phyloP scores from a whole-genome alignment of 2,888 invertebrate genomes.

The Scaptomyza reducta region DNA sequence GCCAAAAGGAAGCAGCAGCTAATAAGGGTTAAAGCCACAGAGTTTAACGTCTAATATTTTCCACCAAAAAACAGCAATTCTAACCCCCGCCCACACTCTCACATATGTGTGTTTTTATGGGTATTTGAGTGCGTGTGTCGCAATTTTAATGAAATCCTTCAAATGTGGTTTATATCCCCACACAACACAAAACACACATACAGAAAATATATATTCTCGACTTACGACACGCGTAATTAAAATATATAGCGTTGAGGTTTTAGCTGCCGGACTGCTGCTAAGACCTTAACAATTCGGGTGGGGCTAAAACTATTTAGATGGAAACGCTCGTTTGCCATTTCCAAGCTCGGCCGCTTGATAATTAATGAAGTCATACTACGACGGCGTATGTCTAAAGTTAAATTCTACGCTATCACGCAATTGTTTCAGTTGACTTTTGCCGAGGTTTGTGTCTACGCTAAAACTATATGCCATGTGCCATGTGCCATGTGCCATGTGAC shows the following conservation, averaged over 20 bases:
- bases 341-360: conserved; percentile 68
- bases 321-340: conserved; percentile 55
- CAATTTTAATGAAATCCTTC: conserved; percentile 72
- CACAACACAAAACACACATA: no score
- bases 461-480: not conserved
- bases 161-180: conserved; percentile 59
- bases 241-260: conserved; percentile 64
- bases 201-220: conserved; percentile 14
- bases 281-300: conserved; percentile 19
- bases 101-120: conserved; percentile 21
- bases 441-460: conserved; percentile 33
- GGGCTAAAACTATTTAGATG: conserved; percentile 53
- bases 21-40: conserved; percentile 77
- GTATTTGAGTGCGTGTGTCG: conserved; percentile 29
- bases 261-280: conserved; percentile 24
- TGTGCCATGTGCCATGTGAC: not conserved
- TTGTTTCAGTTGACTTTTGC: conserved; percentile 34
- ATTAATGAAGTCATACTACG: conserved; percentile 78
- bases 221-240: conserved; percentile 68
- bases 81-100: conserved; percentile 2
- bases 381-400: conserved; percentile 69
- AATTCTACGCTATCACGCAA: conserved; percentile 77
- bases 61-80: conserved; percentile 20
- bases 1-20: conserved; percentile 58
- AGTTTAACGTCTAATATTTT: conserved; percentile 57